Conservation (phyloP, 2,888 invertebrate species). For the Pyrocoelia pectoralis region DNA sequence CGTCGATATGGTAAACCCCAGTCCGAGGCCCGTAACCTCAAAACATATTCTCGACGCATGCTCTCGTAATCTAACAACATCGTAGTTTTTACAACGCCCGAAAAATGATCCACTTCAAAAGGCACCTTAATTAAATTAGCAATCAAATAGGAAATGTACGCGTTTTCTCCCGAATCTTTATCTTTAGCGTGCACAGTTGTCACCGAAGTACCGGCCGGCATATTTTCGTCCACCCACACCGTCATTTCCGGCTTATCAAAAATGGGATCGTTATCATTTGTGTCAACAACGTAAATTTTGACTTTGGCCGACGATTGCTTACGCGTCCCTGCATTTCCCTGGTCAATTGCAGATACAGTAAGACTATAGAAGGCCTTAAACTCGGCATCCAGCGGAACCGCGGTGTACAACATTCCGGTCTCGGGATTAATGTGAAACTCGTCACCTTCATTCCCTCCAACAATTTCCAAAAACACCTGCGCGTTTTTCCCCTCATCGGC, state of each 20-base stretch:
- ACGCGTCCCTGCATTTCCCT: constrained; percentile 81
- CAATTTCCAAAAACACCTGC: constrained; percentile 85
- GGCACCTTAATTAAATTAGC: constrained; percentile 90
- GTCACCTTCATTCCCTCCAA: constrained; percentile 89
- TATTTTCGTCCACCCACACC: constrained; percentile 86
- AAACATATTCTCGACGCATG: constrained; percentile 81
- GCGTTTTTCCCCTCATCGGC: constrained; percentile 85
- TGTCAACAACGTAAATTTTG: constrained; percentile 86
- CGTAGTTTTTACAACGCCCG: constrained; percentile 86
- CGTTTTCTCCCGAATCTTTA: constrained; percentile 92
- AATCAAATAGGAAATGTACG: constrained; percentile 93
- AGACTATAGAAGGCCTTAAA: constrained; percentile 82
- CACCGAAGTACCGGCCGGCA: constrained; percentile 84
- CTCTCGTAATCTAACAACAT: constrained; percentile 89
- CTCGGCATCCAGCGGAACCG: constrained; percentile 85
- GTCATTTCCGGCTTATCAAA: constrained; percentile 77
- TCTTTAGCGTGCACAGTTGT: constrained; percentile 87
- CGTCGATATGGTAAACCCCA: constrained; percentile 94
- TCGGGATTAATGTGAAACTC: constrained; percentile 88
- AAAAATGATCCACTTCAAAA: constrained; percentile 95
- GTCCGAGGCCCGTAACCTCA: constrained; percentile 90
- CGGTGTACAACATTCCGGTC: constrained; percentile 89
- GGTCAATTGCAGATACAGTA: constrained; percentile 90
- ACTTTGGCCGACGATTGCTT: constrained; percentile 92
- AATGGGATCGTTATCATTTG: constrained; percentile 93